A percentile compares a stretch with the other conserved stretches of the same genome.
Conservation (phyloP, 2,797 vertebrate species). For the Cheirogaleus major region DNA sequence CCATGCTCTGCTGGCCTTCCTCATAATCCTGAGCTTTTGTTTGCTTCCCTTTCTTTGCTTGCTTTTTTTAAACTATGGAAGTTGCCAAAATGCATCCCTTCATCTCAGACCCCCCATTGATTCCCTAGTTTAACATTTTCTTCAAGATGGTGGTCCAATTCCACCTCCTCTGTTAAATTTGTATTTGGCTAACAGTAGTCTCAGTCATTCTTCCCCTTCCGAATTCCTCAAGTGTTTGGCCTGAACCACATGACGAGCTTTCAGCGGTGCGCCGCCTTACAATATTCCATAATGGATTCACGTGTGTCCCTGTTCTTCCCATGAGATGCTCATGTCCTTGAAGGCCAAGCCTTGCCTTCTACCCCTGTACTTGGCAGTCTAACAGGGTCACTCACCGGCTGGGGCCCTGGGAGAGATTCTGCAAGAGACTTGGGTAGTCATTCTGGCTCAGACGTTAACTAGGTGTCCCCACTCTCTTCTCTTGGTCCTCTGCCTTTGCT, state of each 20-base stretch:
- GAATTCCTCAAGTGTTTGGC: background rate
- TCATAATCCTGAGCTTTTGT: background rate
- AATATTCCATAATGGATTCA: background rate
- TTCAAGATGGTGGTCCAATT: background rate
- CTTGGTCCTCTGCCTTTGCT: background rate
- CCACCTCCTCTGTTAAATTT: background rate
- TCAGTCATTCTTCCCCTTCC: background rate
- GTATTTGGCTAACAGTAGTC: background rate
- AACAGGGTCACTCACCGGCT: too few species aligned
- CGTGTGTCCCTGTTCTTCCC: background rate
- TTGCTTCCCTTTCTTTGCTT: background rate
- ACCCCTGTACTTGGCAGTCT: background rate
- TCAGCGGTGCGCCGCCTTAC: background rate
- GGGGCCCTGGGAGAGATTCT: background rate
- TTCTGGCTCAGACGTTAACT: background rate
- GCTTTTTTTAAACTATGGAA: background rate
- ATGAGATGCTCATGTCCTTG: background rate
- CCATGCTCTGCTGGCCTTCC: background rate
- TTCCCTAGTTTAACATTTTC: background rate
- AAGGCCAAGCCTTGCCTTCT: background rate
- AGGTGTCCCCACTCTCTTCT: background rate
- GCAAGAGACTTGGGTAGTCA: background rate
- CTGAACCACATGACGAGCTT: background rate
- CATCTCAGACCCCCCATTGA: background rate
- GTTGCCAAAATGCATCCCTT: background rate